Conservation (phyloP, 2,113 vertebrate species). For the Hyperoodon ampullatus region DNA sequence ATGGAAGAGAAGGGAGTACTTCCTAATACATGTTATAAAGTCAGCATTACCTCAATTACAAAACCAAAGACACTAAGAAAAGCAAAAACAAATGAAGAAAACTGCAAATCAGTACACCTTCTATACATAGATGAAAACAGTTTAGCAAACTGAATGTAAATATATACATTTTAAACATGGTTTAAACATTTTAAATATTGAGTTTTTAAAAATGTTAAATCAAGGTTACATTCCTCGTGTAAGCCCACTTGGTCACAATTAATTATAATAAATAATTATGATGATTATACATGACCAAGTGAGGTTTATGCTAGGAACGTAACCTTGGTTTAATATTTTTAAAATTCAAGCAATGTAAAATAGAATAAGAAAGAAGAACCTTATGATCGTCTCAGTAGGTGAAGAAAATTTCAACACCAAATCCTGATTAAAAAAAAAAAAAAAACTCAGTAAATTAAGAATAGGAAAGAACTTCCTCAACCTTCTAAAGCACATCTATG, state of each 20-base stretch:
- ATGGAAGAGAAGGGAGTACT: neutral
- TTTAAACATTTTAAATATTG: neutral
- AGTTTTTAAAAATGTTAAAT: neutral
- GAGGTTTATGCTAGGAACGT: neutral
- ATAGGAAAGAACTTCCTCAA: neutral
- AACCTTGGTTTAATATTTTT: neutral
- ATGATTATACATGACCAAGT: neutral
- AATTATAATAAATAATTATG: neutral
- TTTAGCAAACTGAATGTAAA: neutral
- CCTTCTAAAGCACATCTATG: neutral
- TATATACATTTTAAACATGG: neutral
- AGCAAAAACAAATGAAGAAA: neutral
- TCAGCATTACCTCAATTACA: neutral
- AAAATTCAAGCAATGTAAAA: neutral
- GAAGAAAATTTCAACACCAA: neutral
- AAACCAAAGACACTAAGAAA: neutral
- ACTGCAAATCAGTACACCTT: neutral
- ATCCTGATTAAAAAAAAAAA: neutral
- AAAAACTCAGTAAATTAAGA: neutral
- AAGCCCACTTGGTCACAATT: neutral
- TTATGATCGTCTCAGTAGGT: neutral
- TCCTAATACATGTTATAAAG: neutral
- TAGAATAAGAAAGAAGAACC: neutral
- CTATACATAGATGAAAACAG: neutral
- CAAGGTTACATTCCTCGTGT: neutral